Conservation (phyloP, 2,113 vertebrate genomes). For the Microcebus jonahi region DNA sequence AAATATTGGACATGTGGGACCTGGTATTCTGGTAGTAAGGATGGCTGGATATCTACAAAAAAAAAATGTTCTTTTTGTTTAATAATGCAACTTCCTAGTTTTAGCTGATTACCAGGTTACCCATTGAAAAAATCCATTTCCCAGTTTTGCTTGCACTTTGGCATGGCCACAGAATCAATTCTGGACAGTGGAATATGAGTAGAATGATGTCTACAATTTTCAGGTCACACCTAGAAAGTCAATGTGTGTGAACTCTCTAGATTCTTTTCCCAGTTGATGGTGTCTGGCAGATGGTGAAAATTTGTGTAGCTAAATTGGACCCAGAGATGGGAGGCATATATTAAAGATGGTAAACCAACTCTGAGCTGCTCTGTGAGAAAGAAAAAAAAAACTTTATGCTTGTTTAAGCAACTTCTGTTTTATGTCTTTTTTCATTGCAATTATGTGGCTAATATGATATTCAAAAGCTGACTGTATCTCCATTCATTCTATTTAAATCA, state of each 20-base stretch:
- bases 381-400: background rate
- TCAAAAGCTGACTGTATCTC: background rate
- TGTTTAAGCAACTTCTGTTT: background rate
- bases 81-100: background rate
- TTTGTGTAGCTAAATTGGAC: background rate
- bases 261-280: accelerated
- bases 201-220: background rate
- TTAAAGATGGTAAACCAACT: background rate
- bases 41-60: background rate
- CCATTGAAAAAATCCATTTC: background rate
- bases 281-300: background rate
- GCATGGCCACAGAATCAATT: background rate
- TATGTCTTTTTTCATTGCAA: background rate
- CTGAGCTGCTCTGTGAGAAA: background rate
- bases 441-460: background rate
- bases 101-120: background rate
- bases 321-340: background rate
- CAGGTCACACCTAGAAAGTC: background rate
- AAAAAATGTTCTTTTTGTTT: background rate
- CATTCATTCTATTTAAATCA: background rate
- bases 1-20: background rate
- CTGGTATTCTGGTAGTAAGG: background rate
- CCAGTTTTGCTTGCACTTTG: background rate
- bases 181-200: too few species aligned
- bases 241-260: background rate